These are phyloP conservation scores for Characodon lateralis DNA, from an alignment of 2,797 vertebrate species.

Conservation along the genomic window DNA sequence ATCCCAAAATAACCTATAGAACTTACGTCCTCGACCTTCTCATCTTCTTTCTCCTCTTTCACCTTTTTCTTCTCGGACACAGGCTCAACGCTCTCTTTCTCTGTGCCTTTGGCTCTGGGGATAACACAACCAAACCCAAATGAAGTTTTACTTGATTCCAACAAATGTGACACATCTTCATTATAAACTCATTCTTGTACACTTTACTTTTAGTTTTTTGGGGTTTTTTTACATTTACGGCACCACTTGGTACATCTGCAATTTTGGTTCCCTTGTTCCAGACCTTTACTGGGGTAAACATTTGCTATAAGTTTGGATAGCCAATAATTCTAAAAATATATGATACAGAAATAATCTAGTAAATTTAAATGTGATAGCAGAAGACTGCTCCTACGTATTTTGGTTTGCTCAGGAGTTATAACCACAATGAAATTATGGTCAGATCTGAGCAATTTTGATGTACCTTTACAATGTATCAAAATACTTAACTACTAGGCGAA, in stretches of 20 bases:
- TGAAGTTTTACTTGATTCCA: background rate
- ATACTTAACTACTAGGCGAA: background rate
- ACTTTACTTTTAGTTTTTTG: background rate
- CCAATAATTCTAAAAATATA: background rate
- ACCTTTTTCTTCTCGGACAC: conserved; percentile 93
- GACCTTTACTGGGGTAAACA: background rate
- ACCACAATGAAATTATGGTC: background rate
- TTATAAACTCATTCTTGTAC: background rate
- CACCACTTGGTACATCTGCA: background rate
- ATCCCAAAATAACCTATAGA: background rate
- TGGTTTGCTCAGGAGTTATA: background rate
- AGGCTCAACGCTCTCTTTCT: conserved; percentile 89
- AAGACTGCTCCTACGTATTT: no score
- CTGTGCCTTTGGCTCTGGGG: conserved; percentile 87
- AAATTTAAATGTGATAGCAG: background rate
- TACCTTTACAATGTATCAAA: background rate
- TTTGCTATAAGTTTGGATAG: background rate
- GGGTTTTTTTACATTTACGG: background rate
- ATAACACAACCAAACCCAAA: conserved; percentile 10
- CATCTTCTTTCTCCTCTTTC: conserved; percentile 97
- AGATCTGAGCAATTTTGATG: background rate
- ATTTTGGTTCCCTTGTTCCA: background rate
- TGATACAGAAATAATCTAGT: background rate
- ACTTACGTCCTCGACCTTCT: conserved; percentile 92
- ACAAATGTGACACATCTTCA: background rate